Evolutionary conservation across 1,140 invertebrate species (phyloP), one percentile per base, ranked within the genome.

Genomic region (Drosophila ironensis): DNA sequence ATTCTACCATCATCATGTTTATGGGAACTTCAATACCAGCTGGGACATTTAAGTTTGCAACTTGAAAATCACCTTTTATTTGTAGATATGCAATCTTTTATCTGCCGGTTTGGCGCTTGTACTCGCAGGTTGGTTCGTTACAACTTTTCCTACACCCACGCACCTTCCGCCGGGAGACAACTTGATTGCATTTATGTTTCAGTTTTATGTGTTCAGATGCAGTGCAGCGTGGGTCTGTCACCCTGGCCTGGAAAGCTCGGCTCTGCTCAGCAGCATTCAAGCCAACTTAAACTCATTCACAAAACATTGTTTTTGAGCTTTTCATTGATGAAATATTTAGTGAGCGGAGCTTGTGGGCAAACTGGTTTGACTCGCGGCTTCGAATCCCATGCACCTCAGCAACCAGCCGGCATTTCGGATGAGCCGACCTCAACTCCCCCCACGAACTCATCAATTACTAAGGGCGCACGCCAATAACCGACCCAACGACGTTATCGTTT

Each of bases 381-480:
- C n/a, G n/a, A n/a, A n/a, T n/a, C n/a, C n/a, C n/a, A n/a, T n/a
- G n/a, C n/a, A n/a, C n/a, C n/a, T n/a, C n/a, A n/a, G n/a, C n/a
- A n/a, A n/a, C n/a, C n/a, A n/a, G n/a, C n/a, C n/a, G n/a, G n/a
- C n/a, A n/a, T n/a, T n/a, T n/a, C n/a, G n/a, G n/a, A n/a, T n/a
- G n/a, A n/a, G n/a, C n/a, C n/a, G n/a, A n/a, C n/a, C n/a, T 44
- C n/a, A 20, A 59, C 37, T 47, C 37, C 19, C 11, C 17, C 17
- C 16, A 19, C 70, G 40, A 19, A 14, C 38, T 63, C 76, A 80
- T 80, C 61, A 80, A 75, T 80, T 71, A 80, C 81, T 40, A 47
- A 27, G 38, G 41, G 41, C 25, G 44, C 57, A 71, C 50, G 41
- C 30, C 46, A 22, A 33, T 35, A 12, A 44, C 14, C 41, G 33